Evolutionary conservation across 2,113 vertebrate species (phyloP), one percentile per base, ranked within the genome.

Genomic region (Oxyruncus cristatus): DNA sequence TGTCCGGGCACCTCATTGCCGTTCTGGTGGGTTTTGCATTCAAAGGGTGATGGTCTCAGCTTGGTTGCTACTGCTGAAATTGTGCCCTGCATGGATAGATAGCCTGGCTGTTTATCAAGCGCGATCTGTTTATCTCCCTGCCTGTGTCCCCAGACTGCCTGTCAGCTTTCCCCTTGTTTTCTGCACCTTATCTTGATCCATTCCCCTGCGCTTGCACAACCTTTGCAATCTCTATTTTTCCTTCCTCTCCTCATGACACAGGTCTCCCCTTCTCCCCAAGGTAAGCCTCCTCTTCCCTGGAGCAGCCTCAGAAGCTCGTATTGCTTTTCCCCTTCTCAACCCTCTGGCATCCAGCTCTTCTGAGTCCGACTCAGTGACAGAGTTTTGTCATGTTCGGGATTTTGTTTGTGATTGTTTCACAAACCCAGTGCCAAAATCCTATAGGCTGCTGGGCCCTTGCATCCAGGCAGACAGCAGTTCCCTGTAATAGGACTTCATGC

Each of bases 371-470:
- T 72, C 41, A 41, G 1, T 1, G 0, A 33, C 1, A 0, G 32
- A 46, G n/a, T 71, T 56, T 39, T 5, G 0, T 37, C 0, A 0
- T 56, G 4, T 41, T n/a, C 2, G 0, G 46, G 37, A 52, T 80
- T 93, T 74, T 77, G 42, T 53, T 65, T 83, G 30, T 58, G 55
- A 44, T 13, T 6, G 2, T 86, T 86, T 91, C 80, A 12, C 65
- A 78, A n/a, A 75, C 23, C 42, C 2, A 1, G 39, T 93, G 94
- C 94, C 95, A 95, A 92, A 92, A 86, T 86, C 50, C 72, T 88
- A 2, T 30, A 77, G 79, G 52, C 85, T 95, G 82, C 67, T 77
- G 77, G 68, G 68, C 50, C 85, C 44, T 93, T 49, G 49, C 42
- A 91, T 37, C 26, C 14, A 9, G 70, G 75, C 77, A 93, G 91